Conservation (phyloP, 92 coral and sea anemone species). For the Heteractis magnifica region DNA sequence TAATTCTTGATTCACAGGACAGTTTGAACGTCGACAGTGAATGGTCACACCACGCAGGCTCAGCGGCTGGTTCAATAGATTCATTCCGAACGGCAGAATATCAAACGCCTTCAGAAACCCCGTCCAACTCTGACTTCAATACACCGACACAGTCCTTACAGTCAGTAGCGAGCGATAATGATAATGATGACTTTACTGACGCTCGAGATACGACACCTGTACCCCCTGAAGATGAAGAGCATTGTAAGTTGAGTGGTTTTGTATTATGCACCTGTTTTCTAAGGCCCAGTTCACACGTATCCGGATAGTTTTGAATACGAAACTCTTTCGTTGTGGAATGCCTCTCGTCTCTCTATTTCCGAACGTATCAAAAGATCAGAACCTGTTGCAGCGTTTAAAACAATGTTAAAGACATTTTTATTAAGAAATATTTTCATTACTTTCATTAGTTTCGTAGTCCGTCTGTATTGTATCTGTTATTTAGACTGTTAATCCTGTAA, state of each 20-base stretch:
- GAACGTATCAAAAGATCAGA: too few species aligned
- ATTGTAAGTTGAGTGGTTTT: not conserved
- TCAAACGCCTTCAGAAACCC: constrained; percentile 57
- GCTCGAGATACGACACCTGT: constrained; percentile 55
- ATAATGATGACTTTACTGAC: constrained; percentile 28
- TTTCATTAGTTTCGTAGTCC: too few species aligned
- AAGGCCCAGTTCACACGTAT: too few species aligned
- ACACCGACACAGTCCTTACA: constrained; percentile 69
- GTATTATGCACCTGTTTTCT: not conserved
- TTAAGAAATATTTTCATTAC: too few species aligned
- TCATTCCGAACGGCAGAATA: constrained; percentile 63
- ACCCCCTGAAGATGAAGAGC: constrained; percentile 6
- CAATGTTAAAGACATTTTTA: too few species aligned
- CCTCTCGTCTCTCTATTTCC: too few species aligned
- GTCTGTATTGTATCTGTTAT: too few species aligned
- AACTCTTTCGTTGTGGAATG: too few species aligned
- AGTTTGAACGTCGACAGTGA: not conserved
- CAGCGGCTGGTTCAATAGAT: constrained; percentile 60
- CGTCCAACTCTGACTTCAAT: constrained; percentile 52
- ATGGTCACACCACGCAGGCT: not conserved
- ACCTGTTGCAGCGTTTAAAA: too few species aligned
- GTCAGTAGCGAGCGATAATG: constrained; percentile 45
- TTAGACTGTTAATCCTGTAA: too few species aligned
- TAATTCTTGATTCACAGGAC: not conserved
- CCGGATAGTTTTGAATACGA: too few species aligned